phyloP scores from a whole-genome alignment of 2,888 invertebrate genomes.

The Halictus quadricinctus region DNA sequence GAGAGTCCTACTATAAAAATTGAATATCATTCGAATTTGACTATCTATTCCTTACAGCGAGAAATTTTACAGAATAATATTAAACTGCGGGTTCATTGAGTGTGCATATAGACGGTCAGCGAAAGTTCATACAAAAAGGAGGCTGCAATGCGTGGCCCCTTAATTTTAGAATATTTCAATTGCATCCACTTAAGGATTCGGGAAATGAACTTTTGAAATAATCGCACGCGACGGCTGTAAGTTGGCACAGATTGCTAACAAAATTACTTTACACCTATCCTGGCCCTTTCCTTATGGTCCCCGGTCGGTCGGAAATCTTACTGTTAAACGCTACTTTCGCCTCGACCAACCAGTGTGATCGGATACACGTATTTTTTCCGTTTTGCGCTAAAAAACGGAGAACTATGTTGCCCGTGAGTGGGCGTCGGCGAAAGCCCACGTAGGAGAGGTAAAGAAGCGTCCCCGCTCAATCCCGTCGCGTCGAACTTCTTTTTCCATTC shows the following conservation, averaged over 20 bases:
- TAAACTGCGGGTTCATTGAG: neutral
- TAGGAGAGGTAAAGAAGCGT: constrained; percentile 85
- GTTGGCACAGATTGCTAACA: constrained; percentile 57
- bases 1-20: constrained; percentile 38
- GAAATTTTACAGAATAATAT: constrained; percentile 16
- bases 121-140: constrained; percentile 53
- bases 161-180: constrained; percentile 41
- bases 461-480: constrained; percentile 58
- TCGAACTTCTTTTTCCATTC: constrained; percentile 80
- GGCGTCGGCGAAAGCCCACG: constrained; percentile 82
- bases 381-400: constrained; percentile 85
- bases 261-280: constrained; percentile 33
- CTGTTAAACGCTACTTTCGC: constrained; percentile 84
- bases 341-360: constrained; percentile 83
- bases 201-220: constrained; percentile 19
- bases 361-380: constrained; percentile 87
- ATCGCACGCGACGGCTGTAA: constrained; percentile 33
- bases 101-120: constrained; percentile 25
- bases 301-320: constrained; percentile 46
- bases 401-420: constrained; percentile 75
- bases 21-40: constrained; percentile 32
- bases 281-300: constrained; percentile 52
- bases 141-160: constrained; percentile 56
- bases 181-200: constrained; percentile 9
- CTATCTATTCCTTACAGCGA: constrained; percentile 34